Conservation (phyloP, 35 echinoderm and acorn worm genomes). For the Ophioderma brevispina region DNA sequence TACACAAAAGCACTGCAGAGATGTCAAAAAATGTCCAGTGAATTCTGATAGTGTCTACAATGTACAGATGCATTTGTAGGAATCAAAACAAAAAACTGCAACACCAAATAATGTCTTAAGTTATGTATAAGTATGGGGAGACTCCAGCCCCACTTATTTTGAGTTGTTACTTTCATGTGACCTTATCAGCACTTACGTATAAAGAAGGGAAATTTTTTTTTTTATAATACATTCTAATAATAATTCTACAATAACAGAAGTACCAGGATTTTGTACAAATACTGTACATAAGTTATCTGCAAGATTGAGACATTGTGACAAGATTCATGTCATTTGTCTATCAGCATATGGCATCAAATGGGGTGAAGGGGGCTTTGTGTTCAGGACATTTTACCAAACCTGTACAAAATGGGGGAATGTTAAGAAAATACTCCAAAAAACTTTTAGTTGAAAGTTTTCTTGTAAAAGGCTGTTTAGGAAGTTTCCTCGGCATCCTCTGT, state of each 20-base stretch:
- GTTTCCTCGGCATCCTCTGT: background rate
- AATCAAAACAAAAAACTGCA: too few species aligned
- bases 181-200: too few species aligned
- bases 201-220: too few species aligned
- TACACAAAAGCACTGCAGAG: too few species aligned
- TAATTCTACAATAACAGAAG: background rate
- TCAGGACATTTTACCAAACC: background rate
- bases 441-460: background rate
- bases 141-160: too few species aligned
- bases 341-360: background rate
- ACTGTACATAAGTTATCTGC: background rate
- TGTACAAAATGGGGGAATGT: background rate
- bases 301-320: background rate
- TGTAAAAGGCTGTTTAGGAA: background rate
- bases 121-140: too few species aligned
- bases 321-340: background rate
- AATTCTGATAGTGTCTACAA: too few species aligned
- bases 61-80: too few species aligned
- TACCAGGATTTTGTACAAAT: background rate
- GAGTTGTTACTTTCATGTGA: too few species aligned
- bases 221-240: too few species aligned
- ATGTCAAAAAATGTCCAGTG: too few species aligned
- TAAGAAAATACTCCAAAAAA: conserved; percentile 1
- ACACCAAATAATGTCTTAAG: too few species aligned
- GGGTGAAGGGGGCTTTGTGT: background rate